Base-by-base conservation (phyloP, 1,140 invertebrate genomes). In the Drosophila pallidifrons region DNA sequence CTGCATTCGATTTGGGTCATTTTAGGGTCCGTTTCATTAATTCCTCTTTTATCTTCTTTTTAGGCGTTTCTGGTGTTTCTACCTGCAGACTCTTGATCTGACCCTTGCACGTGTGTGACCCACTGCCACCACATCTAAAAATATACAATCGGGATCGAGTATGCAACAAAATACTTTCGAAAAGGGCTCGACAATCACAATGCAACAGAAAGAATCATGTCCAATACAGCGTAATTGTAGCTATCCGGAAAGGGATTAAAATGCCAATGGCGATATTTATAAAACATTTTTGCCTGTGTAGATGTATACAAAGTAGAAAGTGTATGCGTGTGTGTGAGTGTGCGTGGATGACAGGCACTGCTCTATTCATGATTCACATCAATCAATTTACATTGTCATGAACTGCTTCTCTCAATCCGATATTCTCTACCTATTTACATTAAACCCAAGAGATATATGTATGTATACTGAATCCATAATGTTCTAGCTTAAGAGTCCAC, bases 161-260 rank as follows among this genome's bases (percentile, higher is more conserved):
- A 64, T 68, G 30, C 54, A 59, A 59, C 30, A 28, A 57, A 71
- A 72, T 75, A 25, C 25, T 59, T 71, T 49, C 41, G 65, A 60
- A 67, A 54, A 70, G 66, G 68, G 75, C 30, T 45, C 43, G 16
- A 20, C 47, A 51, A 77, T 69, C 67, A 67, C 67, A 73, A 73
- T 74, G 67, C 70, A 80, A 75, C 78, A 7, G 28, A 75, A 52
- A 58, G 32, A 52, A 61, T 61, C 65, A 49, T 64, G 57, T 74
- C 81, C 77, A 87, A 87, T 87, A 72, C 70, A 64, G 60, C 73
- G 83, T 77, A 88, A 88, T 87, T 76, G 68, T 88, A 73, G 71
- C 77, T 76, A 77, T 82, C 83, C 83, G 83, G 83, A 87, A 87
- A 70, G 76, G 82, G 80, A 88, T 82, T 87, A 88, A 79, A 79